These are phyloP conservation scores for Ridgeia piscesae DNA, from an alignment of 1,140 invertebrate genomes.

Conservation along the genomic window DNA sequence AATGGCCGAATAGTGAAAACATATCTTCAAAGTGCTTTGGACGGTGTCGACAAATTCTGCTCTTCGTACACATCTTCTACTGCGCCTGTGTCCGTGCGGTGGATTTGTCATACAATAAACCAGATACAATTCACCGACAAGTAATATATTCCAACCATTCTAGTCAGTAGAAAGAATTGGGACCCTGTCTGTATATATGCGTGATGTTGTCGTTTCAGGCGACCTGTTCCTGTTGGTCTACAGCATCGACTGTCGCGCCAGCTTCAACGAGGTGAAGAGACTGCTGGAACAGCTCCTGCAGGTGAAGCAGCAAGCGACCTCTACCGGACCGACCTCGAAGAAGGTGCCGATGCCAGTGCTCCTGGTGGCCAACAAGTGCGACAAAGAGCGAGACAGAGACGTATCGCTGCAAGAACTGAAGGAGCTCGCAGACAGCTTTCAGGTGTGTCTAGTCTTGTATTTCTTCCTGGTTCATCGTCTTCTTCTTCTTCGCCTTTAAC, in stretches of 20 bases:
- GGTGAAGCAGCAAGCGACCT: constrained; percentile 38
- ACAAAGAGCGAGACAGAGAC: constrained; percentile 70
- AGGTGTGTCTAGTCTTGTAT: background rate
- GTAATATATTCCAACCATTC: too few relatives aligned
- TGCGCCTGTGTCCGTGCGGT: too few relatives aligned
- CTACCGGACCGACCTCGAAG: constrained; percentile 17
- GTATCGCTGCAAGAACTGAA: constrained; percentile 42
- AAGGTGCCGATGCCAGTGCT: constrained; percentile 70
- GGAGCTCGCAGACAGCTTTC: constrained; percentile 36
- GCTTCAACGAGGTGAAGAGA: constrained; percentile 79
- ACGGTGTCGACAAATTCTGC: too few relatives aligned
- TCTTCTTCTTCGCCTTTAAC: too few relatives aligned
- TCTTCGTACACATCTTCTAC: too few relatives aligned
- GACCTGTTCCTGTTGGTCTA: constrained; percentile 84
- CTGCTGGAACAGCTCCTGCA: constrained; percentile 80
- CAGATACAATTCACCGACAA: too few relatives aligned
- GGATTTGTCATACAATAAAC: too few relatives aligned
- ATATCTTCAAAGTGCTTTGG: too few relatives aligned
- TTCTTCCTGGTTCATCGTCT: constrained; percentile 38
- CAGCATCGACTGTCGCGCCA: constrained; percentile 80
- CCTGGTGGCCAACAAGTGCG: constrained; percentile 80
- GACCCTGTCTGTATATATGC: too few relatives aligned
- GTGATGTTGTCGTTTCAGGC: constrained; percentile 61
- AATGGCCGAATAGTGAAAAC: too few relatives aligned
- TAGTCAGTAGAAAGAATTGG: too few relatives aligned